Evolutionary conservation across 2,113 vertebrate genomes (phyloP), one percentile per base, ranked within the genome.

Genomic region (Nycticryphes semicollaris): DNA sequence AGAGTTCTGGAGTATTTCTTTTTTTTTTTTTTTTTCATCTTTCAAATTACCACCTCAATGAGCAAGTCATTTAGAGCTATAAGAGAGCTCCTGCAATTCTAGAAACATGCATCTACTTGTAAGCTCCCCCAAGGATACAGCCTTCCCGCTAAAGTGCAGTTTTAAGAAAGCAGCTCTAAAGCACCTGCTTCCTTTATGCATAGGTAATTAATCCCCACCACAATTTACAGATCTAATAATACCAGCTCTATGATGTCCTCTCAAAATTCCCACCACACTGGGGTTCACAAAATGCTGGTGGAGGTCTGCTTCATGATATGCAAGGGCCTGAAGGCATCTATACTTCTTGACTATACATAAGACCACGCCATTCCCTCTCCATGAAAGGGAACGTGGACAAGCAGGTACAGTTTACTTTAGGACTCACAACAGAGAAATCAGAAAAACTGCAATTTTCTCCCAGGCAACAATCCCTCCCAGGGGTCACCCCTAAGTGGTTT

Each of bases 21-120:
- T 50, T 48, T 48, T 23, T 82, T 31, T 50, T 41, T 11, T 62
- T 50, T 43, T n/a, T 15, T 24, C 27, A 75, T 79, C 56, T 79
- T 88, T 57, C 59, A 94, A 72, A 90, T 86, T 47, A 93, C 72
- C 35, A 56, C 39, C 37, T 51, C 54, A 60, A 67, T 90, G 67
- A 95, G 74, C 93, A 94, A 95, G 43, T 91, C 20, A 78, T 94
- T 92, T 77, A 47, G 39, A 92, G 30, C 48, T 77, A 95, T 76
- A 94, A 45, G 43, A 92, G 94, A 72, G 28, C 62, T 89, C 69
- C 73, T 45, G 31, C 69, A 69, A 37, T 67, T 81, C 77, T 81
- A 50, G 56, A 89, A 94, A 73, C 35, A 51, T 14, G 16, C 14
- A 37, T 8, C 17, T 31, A 43, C 35, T 69, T 73, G 20, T 14